Evolutionary conservation across 1,140 invertebrate species (phyloP), one percentile per base, ranked within the genome.

Genomic region (Calliopsis andreniformis): DNA sequence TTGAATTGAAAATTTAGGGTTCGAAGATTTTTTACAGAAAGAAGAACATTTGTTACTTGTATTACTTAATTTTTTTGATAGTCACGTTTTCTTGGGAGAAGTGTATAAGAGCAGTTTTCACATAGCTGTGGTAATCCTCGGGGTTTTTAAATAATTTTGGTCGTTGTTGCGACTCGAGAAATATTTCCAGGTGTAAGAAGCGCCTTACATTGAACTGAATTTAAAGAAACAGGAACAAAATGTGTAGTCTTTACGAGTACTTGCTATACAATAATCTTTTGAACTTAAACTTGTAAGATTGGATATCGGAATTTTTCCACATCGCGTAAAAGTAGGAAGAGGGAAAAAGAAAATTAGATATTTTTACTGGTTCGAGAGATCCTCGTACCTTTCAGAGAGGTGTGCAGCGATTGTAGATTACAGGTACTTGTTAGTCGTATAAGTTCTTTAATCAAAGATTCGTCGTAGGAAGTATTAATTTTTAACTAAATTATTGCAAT

Each of bases 381-480:
- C 28, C 84, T 70, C 72, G 49, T 43, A 56, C n/a, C n/a, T 75
- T 39, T 51, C 32, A 12, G 23, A 35, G 42, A 10, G 14, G 58
- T 7, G n/a, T 49, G 53, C 49, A 76, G 55, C 56, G 43, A 61
- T 67, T 55, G 67, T 84, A 80, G 45, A 53, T 80, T 80, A 55
- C 70, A 72, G 75, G 63, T 85, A 79, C 58, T 82, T 76, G 51
- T 80, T 81, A 82, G 78, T 83, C 49, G 49, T 68, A 69, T 83
- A 85, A 80, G 81, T 82, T 88, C 83, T 83, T 86, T 87, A 80
- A 89, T 89, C 87, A 89, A 89, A 89, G 87, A 89, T 88, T 89
- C 83, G 69, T 86, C 70, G 23, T 88, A 87, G 72, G 47, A 81
- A 87, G 51, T 82, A 79, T 84, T 83, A 83, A 83, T 79, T 77